Conservation (phyloP, 2,113 vertebrate genomes). For the Paratilapia polleni region DNA sequence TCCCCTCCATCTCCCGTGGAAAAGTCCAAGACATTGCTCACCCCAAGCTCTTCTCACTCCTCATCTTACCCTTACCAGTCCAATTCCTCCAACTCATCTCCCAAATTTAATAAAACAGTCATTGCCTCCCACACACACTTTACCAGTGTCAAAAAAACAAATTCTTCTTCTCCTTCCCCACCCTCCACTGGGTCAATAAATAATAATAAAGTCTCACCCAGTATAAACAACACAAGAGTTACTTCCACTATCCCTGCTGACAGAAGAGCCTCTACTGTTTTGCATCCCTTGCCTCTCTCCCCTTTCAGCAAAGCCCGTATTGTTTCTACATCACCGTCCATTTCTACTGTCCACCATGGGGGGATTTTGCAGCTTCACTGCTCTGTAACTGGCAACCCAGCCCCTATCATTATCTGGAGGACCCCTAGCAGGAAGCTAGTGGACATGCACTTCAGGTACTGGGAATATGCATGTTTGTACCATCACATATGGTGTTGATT, state of each 20-base stretch:
- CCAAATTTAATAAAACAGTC: constrained; percentile 52
- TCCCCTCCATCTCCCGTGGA: constrained; percentile 19
- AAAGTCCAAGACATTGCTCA: constrained; percentile 16
- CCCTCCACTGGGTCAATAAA: constrained; percentile 9
- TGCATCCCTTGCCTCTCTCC: constrained; percentile 33
- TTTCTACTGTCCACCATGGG: constrained; percentile 82
- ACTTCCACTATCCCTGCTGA: constrained; percentile 14
- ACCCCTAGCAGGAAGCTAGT: constrained; percentile 87
- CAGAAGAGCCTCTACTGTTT: constrained; percentile 40
- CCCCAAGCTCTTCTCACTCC: constrained; percentile 24
- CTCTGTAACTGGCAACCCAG: constrained; percentile 87
- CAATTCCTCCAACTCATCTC: constrained; percentile 16
- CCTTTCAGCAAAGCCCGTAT: constrained; percentile 84
- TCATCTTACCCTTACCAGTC: not conserved
- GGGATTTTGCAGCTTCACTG: constrained; percentile 85
- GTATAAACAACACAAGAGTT: constrained; percentile 38
- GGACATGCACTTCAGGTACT: constrained; percentile 88
- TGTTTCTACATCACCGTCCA: constrained; percentile 83
- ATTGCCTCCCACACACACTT: constrained; percentile 30
- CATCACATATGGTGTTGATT: not conserved
- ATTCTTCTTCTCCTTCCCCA: constrained; percentile 25
- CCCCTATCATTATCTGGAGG: constrained; percentile 91
- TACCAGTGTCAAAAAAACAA: constrained; percentile 35
- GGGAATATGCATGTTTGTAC: not conserved
- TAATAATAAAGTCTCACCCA: constrained; percentile 33